These are phyloP conservation scores for Brachypterus glaber DNA, from an alignment of 2,888 invertebrate species.

Conservation along the genomic window DNA sequence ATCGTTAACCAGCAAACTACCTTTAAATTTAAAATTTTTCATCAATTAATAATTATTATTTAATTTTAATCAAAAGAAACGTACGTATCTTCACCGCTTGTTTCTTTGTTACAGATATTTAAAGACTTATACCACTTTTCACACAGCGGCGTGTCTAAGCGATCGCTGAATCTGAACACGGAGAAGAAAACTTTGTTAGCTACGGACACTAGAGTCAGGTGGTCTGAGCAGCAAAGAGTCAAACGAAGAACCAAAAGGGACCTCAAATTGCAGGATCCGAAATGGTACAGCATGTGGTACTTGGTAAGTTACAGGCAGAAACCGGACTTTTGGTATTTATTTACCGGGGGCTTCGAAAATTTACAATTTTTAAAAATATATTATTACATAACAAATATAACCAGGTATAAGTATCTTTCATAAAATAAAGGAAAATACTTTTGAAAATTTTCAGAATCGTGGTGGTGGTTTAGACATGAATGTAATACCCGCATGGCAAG, in stretches of 20 bases:
- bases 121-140: conserved; percentile 78
- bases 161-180: conserved; percentile 62
- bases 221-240: conserved; percentile 75
- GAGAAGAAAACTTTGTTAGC: conserved; percentile 62
- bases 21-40: no score
- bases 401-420: background rate
- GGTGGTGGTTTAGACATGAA: conserved; percentile 94
- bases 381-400: no score
- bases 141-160: conserved; percentile 67
- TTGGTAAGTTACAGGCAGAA: conserved; percentile 66
- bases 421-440: conserved; percentile 8
- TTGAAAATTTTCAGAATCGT: conserved; percentile 56
- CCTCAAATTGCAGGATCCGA: conserved; percentile 62
- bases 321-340: no score
- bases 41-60: no score
- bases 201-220: conserved; percentile 66
- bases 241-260: conserved; percentile 76
- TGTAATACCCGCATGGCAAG: conserved; percentile 90
- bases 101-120: conserved; percentile 69
- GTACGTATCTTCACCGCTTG: no score
- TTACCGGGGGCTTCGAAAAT: no score
- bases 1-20: no score
- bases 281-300: conserved; percentile 97
- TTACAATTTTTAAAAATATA: no score
- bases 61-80: no score